phyloP scores from a whole-genome alignment of 2,797 vertebrate species.

The Poliocrania exsul region DNA sequence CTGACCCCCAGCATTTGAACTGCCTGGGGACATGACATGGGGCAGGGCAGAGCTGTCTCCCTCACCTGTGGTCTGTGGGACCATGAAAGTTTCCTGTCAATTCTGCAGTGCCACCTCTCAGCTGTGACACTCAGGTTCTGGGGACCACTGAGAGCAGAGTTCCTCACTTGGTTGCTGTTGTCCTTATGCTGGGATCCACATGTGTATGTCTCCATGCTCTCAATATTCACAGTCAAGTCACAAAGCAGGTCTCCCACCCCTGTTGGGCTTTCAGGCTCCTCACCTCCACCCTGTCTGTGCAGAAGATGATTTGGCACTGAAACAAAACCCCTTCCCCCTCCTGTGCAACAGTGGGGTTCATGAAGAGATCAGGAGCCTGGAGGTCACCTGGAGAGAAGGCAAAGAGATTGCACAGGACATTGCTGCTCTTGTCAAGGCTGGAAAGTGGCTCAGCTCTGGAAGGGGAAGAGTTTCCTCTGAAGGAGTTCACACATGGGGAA shows the following conservation, averaged over 20 bases:
- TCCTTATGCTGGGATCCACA: neutral
- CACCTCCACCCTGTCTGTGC: neutral
- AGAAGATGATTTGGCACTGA: neutral
- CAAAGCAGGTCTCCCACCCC: neutral
- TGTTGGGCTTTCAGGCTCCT: neutral
- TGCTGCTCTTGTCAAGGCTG: too few species aligned
- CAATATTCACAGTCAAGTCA: neutral
- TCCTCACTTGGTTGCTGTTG: neutral
- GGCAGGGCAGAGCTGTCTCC: neutral
- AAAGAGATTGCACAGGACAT: too few species aligned
- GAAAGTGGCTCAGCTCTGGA: too few species aligned
- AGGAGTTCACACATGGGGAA: too few species aligned
- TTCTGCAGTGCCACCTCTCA: neutral
- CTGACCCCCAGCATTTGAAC: neutral
- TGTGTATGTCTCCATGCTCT: neutral
- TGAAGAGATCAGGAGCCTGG: too few species aligned
- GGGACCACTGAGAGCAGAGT: too few species aligned
- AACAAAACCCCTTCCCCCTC: too few species aligned
- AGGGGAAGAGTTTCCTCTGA: too few species aligned
- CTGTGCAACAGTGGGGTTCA: too few species aligned
- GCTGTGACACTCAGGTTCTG: neutral
- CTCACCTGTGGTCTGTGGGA: neutral
- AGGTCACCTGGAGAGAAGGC: too few species aligned
- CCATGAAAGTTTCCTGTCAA: too few species aligned
- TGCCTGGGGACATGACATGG: neutral